Evolutionary conservation across 1,140 invertebrate species (phyloP).

Genomic region (Musca domestica): DNA sequence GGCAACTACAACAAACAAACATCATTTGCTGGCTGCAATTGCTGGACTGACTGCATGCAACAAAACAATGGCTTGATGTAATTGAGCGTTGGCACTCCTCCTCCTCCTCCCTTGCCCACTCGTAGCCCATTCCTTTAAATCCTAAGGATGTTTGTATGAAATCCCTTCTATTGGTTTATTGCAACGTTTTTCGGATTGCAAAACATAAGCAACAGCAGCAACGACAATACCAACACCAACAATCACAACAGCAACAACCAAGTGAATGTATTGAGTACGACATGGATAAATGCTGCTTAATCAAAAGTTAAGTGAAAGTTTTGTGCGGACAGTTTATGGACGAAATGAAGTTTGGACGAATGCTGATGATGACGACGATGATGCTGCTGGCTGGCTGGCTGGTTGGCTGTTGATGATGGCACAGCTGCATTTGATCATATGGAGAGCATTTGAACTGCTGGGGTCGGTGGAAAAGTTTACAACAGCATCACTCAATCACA

Average conservation of each 20-base stretch:
- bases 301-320: slow-evolving; percentile 44
- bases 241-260: slow-evolving; percentile 5
- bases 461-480: too few relatives aligned
- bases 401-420: too few relatives aligned
- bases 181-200: background rate
- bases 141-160: too few relatives aligned
- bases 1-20: slow-evolving; percentile 3
- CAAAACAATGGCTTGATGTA: slow-evolving; percentile 13
- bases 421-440: too few relatives aligned
- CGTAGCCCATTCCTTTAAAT: too few relatives aligned
- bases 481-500: too few relatives aligned
- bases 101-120: too few relatives aligned
- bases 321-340: slow-evolving; percentile 19
- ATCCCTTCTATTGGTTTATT: too few relatives aligned
- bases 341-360: background rate
- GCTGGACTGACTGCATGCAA: background rate
- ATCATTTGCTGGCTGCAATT: slow-evolving; percentile 18
- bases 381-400: too few relatives aligned
- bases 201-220: slow-evolving; percentile 2
- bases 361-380: too few relatives aligned
- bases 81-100: background rate
- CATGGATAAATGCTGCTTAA: slow-evolving; percentile 40
- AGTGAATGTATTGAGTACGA: slow-evolving; percentile 17
- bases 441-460: too few relatives aligned
- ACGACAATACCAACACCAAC: background rate